A percentile compares a stretch with the other conserved stretches of the same genome.
These are phyloP conservation scores for Actias luna DNA, from an alignment of 2,888 invertebrate species.

Conservation along the genomic window DNA sequence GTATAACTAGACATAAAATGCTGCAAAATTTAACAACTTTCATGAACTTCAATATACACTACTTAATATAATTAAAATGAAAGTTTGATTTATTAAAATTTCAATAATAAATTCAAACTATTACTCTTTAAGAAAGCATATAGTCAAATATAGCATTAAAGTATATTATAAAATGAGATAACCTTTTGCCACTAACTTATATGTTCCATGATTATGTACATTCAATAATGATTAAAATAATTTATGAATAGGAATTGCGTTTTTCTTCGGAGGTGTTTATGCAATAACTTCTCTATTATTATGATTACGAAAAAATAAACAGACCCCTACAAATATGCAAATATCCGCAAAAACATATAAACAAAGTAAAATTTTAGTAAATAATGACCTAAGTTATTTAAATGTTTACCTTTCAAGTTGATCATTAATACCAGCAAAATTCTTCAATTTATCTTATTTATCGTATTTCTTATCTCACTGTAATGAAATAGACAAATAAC, in stretches of 20 bases:
- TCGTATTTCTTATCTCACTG: slow-evolving; percentile 69
- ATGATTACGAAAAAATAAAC: slow-evolving; percentile 17
- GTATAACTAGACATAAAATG: background rate
- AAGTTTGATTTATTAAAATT: background rate
- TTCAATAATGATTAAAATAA: background rate
- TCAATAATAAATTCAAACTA: too few species aligned
- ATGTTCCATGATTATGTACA: background rate
- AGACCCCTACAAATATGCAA: slow-evolving; percentile 1
- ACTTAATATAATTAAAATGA: background rate
- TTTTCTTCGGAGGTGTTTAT: slow-evolving; percentile 2
- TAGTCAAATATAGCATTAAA: background rate
- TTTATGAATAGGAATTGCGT: background rate
- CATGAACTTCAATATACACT: background rate
- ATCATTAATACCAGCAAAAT: slow-evolving; percentile 35
- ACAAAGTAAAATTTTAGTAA: slow-evolving; percentile 7
- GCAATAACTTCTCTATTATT: slow-evolving; percentile 11
- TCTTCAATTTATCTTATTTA: slow-evolving; percentile 65
- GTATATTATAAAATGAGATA: background rate
- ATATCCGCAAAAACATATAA: background rate
- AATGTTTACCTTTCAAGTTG: slow-evolving; percentile 30
- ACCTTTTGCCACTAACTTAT: background rate
- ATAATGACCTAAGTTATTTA: background rate
- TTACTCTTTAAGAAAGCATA: background rate
- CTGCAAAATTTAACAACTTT: background rate
- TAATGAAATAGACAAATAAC: slow-evolving; percentile 65